Evolutionary conservation across 2,797 vertebrate species (phyloP), one percentile per base, ranked within the genome.

Genomic region (Phrynocephalus vlangalii): DNA sequence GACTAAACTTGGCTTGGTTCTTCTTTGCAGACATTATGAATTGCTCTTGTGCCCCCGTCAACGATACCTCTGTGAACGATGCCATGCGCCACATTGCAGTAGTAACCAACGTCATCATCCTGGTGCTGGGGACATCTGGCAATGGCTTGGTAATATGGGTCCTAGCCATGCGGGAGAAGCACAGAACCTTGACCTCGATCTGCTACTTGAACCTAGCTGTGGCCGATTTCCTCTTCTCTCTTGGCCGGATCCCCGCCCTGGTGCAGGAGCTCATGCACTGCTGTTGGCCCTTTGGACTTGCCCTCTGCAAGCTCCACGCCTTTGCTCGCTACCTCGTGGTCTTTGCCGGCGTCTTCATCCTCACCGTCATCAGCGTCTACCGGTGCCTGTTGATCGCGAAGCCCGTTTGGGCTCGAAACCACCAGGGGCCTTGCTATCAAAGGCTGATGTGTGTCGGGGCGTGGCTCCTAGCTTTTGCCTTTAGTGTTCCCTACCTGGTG

Each of bases 391-490:
- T 94, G 66, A 89, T 94, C 5, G 24, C 92, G 66, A 86, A 78
- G 26, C 94, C 94, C 0, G 63, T 95, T 13, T 95, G 95, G 95
- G 83, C 88, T 48, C 92, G 92, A 63, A 95, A 95, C 67, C 93
- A 94, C 86, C 72, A 87, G 20, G 91, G 91, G 0, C 66, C 92
- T 0, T 28, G 11, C 20, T 85, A 76, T n/a, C 87, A 81, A 67
- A 30, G 22, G 30, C 38, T 85, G 48, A n/a, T 85, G 83, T 88
- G 83, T 48, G 56, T 26, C 3, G 87, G 78, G 6, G 87, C 87
- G n/a, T 96, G 95, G 95, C 20, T 90, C 13, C 68, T 92, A n/a
- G 94, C 93, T 24, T 76, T 95, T 26, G 94, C 92, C 79, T 10
- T 60, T 48, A 76, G 90, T 1, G 2, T 77, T 30, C 89, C 89